Evolutionary conservation across 2,888 invertebrate genomes (phyloP).

Genomic region (Lymantria dispar): DNA sequence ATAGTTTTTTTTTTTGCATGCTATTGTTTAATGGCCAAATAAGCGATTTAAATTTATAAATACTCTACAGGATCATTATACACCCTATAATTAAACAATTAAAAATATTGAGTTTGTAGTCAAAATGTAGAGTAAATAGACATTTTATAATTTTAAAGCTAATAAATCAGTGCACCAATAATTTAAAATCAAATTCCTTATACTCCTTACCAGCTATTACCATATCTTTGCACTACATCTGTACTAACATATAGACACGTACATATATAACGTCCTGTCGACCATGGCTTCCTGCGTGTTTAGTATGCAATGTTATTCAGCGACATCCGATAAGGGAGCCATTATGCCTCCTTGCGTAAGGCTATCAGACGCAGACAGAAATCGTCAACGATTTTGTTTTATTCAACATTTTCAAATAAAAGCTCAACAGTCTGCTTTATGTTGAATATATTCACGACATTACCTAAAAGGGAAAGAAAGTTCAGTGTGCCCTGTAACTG

Average conservation of each 20-base stretch:
- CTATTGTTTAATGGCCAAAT: no score
- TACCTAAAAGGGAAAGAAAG: slow-evolving; percentile 2
- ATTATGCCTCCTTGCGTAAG: slow-evolving; percentile 19
- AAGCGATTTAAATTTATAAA: no score
- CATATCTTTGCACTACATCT: slow-evolving; percentile 23
- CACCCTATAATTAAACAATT: no score
- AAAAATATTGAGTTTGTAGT: no score
- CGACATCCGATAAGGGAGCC: slow-evolving; percentile 33
- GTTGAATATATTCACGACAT: slow-evolving; percentile 12
- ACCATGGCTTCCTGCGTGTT: slow-evolving; percentile 45
- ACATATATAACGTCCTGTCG: slow-evolving; percentile 35
- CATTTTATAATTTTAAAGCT: background rate
- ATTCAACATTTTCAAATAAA: background rate
- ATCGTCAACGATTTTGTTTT: slow-evolving; percentile 15
- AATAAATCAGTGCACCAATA: background rate
- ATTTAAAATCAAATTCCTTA: background rate
- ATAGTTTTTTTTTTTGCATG: no score
- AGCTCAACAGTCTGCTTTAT: slow-evolving; percentile 2
- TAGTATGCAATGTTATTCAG: slow-evolving; percentile 45
- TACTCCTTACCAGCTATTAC: background rate
- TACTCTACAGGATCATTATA: no score
- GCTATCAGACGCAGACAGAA: slow-evolving; percentile 21
- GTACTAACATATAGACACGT: slow-evolving; percentile 23
- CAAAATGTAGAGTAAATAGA: no score
- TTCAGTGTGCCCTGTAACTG: background rate